Percentiles rank a stretch among this genome's conserved stretches.
These are phyloP conservation scores for Sylvia atricapilla DNA, from an alignment of 2,113 vertebrate species.

Conservation along the genomic window DNA sequence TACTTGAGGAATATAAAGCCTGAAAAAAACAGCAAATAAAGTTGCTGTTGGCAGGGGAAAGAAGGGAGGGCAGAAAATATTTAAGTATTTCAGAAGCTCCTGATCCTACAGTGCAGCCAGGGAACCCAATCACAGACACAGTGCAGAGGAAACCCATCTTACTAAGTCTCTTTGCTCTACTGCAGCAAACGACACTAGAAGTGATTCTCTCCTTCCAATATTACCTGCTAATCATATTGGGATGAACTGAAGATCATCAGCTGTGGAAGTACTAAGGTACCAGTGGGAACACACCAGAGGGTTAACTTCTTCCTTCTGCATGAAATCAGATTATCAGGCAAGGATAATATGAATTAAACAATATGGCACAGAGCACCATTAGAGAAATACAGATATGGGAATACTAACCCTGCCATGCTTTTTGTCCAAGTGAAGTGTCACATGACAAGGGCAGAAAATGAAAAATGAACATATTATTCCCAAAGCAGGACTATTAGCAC, in stretches of 20 bases:
- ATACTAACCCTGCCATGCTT: background rate
- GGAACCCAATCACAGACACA: background rate
- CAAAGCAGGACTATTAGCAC: background rate
- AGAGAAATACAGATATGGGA: background rate
- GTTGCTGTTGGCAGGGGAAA: background rate
- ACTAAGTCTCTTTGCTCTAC: background rate
- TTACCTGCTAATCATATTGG: background rate
- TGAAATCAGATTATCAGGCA: background rate
- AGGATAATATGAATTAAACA: background rate
- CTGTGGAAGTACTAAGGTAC: background rate
- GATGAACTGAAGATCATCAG: background rate
- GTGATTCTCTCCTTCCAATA: background rate
- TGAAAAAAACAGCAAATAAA: background rate
- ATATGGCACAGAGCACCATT: background rate
- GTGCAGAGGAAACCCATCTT: background rate
- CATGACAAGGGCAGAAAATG: background rate
- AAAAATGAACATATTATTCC: background rate
- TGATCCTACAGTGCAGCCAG: background rate
- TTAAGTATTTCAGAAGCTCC: background rate
- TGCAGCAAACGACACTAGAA: background rate
- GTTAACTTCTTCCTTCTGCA: background rate
- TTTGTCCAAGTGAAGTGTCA: background rate
- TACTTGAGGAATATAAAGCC: background rate
- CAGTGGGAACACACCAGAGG: background rate
- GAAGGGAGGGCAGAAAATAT: background rate